Conservation (phyloP, 2,113 vertebrate species). For the Alligator mississippiensis region DNA sequence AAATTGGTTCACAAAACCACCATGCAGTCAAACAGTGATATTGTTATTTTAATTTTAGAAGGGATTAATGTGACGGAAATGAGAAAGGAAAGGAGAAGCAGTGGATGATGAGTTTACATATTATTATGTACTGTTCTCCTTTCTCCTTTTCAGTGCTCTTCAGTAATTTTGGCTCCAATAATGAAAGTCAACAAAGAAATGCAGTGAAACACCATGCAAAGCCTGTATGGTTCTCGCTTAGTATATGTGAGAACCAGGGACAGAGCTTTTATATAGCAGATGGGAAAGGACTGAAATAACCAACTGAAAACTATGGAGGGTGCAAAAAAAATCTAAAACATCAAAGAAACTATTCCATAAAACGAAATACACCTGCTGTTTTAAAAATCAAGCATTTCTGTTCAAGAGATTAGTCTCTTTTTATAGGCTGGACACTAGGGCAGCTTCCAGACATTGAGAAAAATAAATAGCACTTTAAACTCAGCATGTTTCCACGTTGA, state of each 20-base stretch:
- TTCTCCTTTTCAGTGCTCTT: neutral
- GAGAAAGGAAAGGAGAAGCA: conserved; percentile 5
- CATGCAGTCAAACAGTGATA: conserved; percentile 59
- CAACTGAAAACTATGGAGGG: conserved; percentile 8
- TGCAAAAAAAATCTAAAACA: neutral
- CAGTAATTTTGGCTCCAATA: neutral
- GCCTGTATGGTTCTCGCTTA: conserved; percentile 43
- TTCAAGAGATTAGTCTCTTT: neutral
- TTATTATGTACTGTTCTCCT: neutral
- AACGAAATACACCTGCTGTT: conserved; percentile 25
- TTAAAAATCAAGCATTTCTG: neutral
- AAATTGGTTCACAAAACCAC: conserved; percentile 43
- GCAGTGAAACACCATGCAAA: conserved; percentile 52
- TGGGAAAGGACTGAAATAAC: conserved; percentile 64
- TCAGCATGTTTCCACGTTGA: no score
- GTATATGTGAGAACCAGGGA: conserved; percentile 54
- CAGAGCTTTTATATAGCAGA: conserved; percentile 65
- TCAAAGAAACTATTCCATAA: conserved; percentile 7
- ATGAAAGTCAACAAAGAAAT: conserved; percentile 48
- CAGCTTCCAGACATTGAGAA: no score
- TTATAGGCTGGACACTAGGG: neutral
- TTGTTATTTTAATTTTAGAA: conserved; percentile 23
- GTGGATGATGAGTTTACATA: neutral
- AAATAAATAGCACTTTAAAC: no score
- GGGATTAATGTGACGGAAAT: neutral